Base-by-base conservation (phyloP, 2,888 invertebrate genomes). In the Tetrapedia diversipes region DNA sequence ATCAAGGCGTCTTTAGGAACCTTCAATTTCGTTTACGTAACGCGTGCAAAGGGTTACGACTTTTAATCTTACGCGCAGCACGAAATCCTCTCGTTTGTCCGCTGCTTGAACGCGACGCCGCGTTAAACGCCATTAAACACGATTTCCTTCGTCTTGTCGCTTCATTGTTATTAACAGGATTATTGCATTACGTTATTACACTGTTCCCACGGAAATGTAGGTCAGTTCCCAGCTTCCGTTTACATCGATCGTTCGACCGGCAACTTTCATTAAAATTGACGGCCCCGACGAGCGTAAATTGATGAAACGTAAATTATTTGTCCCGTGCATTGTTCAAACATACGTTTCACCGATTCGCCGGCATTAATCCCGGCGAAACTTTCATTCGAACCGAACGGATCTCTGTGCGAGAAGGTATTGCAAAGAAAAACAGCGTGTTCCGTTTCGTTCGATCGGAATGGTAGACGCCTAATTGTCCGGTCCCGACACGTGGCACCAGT, bases 201-300 rank as follows among this genome's bases (percentile, higher is more conserved):
- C 32, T 4, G n/a, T 29, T 49, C 34, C 32, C 51, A 24, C 19
- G 49, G 39, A 43, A 39, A 39, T 39, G 39, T 39, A 39, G 39
- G 39, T 39, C 39, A 53, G 43, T 69, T 69, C 61, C 22, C 53
- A 27, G 19, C 41, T 43, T 64, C 43, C 32, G 53, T 43, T 64
- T 43, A 32, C 19, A 43, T 22, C 43, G 34, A 22, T 32, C 51
- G 43, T 32, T 24, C 19, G 43, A 43, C 14, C 43, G 27, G 34
- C 14, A 43, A 60, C 61, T 69, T 68, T 61, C 24, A 69, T 69
- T 69, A 53, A 60, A 60, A 61, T 34, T 16, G 53, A 53, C 39
- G 22, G 1, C 14, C n/a, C 4, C 4, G 16, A 27, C 41, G 29
- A 51, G 8, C 43, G 22, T 51, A 51, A n/a, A 39, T 39, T 39